These are phyloP conservation scores for Diuraphis noxia DNA, from an alignment of 1,140 invertebrate genomes.

Conservation along the genomic window DNA sequence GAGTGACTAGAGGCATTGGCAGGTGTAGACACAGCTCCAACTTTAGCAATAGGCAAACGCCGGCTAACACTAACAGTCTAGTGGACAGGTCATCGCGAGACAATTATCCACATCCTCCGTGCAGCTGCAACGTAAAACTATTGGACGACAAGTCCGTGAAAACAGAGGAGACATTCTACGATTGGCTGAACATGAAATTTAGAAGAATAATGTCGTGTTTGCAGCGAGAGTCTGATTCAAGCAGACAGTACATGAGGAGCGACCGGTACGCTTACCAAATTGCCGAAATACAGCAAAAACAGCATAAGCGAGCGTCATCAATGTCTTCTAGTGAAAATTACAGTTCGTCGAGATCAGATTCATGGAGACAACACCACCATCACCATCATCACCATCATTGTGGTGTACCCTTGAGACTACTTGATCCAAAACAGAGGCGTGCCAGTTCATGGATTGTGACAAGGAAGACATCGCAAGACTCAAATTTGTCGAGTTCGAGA, in stretches of 20 bases:
- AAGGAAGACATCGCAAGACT: constrained; percentile 86
- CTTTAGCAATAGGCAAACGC: constrained; percentile 85
- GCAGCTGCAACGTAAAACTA: constrained; percentile 72
- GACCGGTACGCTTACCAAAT: constrained; percentile 80
- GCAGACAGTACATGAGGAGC: constrained; percentile 61
- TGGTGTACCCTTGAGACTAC: constrained; percentile 72
- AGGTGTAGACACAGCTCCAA: constrained; percentile 83
- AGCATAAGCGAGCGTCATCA: constrained; percentile 75
- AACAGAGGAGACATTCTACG: constrained; percentile 57
- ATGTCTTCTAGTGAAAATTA: constrained; percentile 88
- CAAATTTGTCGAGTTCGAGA: constrained; percentile 78
- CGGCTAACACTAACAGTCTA: constrained; percentile 83
- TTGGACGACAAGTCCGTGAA: constrained; percentile 59
- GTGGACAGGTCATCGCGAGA: constrained; percentile 78
- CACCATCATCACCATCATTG: constrained; percentile 68
- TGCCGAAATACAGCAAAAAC: constrained; percentile 76
- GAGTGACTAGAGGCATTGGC: constrained; percentile 84
- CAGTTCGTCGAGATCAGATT: constrained; percentile 80
- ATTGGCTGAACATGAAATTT: constrained; percentile 63
- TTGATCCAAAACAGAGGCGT: constrained; percentile 72
- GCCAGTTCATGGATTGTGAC: constrained; percentile 85
- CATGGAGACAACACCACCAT: constrained; percentile 73
- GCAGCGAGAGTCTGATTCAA: constrained; percentile 57
- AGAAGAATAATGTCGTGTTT: constrained; percentile 60
- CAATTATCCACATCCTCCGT: constrained; percentile 66